Conservation (phyloP, 1,140 invertebrate species). For the Aphaenogaster rudis region DNA sequence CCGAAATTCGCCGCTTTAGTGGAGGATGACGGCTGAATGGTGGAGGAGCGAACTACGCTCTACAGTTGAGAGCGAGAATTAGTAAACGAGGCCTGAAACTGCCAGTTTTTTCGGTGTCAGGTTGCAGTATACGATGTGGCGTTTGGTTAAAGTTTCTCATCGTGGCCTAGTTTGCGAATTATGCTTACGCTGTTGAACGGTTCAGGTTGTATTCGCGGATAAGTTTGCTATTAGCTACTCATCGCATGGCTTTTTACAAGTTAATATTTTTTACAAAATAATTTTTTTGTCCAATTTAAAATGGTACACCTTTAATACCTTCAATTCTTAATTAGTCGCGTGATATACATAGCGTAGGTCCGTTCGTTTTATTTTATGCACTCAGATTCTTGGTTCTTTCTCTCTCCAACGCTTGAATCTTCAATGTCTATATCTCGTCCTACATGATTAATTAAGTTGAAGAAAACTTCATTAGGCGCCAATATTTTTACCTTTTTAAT, state of each 20-base stretch:
- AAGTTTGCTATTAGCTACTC: neutral
- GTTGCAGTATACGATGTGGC: slow-evolving; percentile 3
- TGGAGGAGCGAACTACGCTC: neutral
- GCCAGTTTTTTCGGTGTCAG: slow-evolving; percentile 31
- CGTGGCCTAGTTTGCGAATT: slow-evolving; percentile 20
- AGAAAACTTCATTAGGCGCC: neutral
- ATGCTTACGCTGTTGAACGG: neutral
- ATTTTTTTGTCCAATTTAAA: neutral
- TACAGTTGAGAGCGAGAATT: slow-evolving; percentile 22
- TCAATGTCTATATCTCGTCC: no score
- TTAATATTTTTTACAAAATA: neutral
- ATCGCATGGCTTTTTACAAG: neutral
- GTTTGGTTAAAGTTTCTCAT: slow-evolving; percentile 10
- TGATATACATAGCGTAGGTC: no score
- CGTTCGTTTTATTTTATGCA: no score
- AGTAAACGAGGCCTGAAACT: slow-evolving; percentile 38
- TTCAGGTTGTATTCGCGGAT: neutral
- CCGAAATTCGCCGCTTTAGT: slow-evolving; percentile 33
- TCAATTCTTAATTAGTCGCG: no score
- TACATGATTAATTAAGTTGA: neutral
- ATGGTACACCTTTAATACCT: neutral
- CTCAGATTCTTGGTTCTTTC: neutral
- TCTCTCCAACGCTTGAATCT: neutral
- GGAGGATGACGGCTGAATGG: slow-evolving; percentile 42
- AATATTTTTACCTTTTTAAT: neutral